Conservation (phyloP, 2,797 vertebrate genomes). For the Clamator glandarius region DNA sequence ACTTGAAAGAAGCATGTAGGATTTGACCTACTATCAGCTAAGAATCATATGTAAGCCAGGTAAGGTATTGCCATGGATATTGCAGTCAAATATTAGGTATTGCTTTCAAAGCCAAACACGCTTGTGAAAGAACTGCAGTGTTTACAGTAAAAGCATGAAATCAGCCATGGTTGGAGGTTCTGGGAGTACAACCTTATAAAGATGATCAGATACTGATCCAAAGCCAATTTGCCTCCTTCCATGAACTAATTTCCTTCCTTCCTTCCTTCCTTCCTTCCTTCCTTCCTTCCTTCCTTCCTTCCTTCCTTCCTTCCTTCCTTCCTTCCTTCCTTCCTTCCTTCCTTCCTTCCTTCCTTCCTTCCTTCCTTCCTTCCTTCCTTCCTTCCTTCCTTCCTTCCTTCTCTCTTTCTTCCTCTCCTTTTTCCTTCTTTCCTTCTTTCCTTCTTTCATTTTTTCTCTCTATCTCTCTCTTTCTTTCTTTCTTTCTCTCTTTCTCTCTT, state of each 20-base stretch:
- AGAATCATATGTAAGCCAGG: background rate
- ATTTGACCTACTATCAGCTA: background rate
- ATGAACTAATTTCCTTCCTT: too few relatives aligned
- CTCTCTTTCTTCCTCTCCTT: too few relatives aligned
- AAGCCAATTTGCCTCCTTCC: background rate
- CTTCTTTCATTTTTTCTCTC: too few relatives aligned
- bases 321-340: too few relatives aligned
- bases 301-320: too few relatives aligned
- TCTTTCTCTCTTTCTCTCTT: background rate
- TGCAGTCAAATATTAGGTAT: background rate
- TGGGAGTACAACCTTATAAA: background rate
- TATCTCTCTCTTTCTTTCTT: too few relatives aligned
- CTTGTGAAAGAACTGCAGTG: background rate
- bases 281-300: too few relatives aligned
- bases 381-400: too few relatives aligned
- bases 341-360: too few relatives aligned
- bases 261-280: too few relatives aligned
- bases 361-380: background rate
- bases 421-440: too few relatives aligned
- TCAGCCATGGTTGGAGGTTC: background rate
- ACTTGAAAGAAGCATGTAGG: background rate
- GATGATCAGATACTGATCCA: background rate
- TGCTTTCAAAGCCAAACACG: background rate
- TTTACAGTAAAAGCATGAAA: background rate
- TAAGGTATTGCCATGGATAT: background rate